A percentile compares a stretch with the other conserved stretches of the same genome.
Evolutionary conservation across 2,113 vertebrate genomes (phyloP).

Genomic region (Jaculus jaculus): DNA sequence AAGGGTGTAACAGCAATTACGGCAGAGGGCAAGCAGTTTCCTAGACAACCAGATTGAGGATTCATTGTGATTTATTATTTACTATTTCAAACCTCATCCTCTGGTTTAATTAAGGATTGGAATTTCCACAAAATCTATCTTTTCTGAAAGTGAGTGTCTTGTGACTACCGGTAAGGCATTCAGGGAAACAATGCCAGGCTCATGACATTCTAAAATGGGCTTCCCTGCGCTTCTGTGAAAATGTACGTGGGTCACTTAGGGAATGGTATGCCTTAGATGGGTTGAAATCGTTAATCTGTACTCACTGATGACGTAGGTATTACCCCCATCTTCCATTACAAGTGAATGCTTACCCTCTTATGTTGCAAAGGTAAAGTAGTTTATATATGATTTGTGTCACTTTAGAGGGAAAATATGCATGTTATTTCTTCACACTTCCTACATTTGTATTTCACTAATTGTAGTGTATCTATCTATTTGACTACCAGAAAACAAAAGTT

Average conservation of each 20-base stretch:
- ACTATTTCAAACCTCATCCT: slow-evolving; percentile 86
- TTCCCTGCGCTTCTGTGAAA: background rate
- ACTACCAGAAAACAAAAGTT: slow-evolving; percentile 15
- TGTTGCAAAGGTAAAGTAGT: slow-evolving; percentile 34
- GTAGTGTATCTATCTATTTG: slow-evolving; percentile 39
- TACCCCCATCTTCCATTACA: slow-evolving; percentile 48
- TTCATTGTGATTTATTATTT: slow-evolving; percentile 92
- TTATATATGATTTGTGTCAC: slow-evolving; percentile 36
- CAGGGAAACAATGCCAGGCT: slow-evolving; percentile 32
- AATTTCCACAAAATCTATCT: slow-evolving; percentile 79
- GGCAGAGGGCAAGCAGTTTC: slow-evolving; percentile 89
- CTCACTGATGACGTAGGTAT: background rate
- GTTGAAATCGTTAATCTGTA: slow-evolving; percentile 61
- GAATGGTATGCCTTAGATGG: background rate
- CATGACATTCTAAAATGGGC: slow-evolving; percentile 42
- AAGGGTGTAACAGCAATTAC: slow-evolving; percentile 89
- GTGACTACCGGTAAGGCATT: slow-evolving; percentile 49
- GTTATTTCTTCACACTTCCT: slow-evolving; percentile 12
- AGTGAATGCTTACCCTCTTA: slow-evolving; percentile 53
- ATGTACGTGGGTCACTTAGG: slow-evolving; percentile 58
- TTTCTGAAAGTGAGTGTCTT: slow-evolving; percentile 74
- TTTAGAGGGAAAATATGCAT: background rate
- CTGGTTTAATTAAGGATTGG: slow-evolving; percentile 88
- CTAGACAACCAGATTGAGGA: slow-evolving; percentile 90
- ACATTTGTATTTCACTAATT: slow-evolving; percentile 32